Evolutionary conservation across 2,888 invertebrate species (phyloP), one percentile per base, ranked within the genome.

Genomic region (Portevinia maculata): DNA sequence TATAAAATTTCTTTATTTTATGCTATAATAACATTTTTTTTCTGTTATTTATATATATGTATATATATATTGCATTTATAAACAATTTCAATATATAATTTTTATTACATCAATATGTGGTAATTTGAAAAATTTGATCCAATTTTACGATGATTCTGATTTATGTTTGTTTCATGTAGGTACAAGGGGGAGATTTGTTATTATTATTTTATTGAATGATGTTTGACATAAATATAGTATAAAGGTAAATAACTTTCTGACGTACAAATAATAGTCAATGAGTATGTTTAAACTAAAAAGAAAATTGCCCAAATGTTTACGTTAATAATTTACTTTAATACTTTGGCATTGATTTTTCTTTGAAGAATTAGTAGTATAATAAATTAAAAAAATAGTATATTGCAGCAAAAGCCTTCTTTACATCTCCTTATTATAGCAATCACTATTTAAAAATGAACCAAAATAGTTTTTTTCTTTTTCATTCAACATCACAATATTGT

Each of bases 111-210:
- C 71, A 53, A 71, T 71, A 11, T 67, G 76, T 71, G 46, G 34
- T 62, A 62, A 46, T 55, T 50, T 17, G 57, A 57, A 69, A 79
- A 70, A 64, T 75, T 81, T 81, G 78, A 76, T 83, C 78, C 83
- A 78, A 83, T 76, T 83, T 83, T 83, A 71, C 78, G 76, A 78
- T 83, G 83, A 73, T 78, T 76, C 76, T 73, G 83, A 83, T 83
- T 78, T 83, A 67, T 81, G 44, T 83, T 78, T 78, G 71, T 73
- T 78, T 73, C 71, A 52, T 67, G 44, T 65, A 83, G 83, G 83
- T 83, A 83, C 83, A 73, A 73, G 71, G 71, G 83, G 70, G 78
- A 71, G 83, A 76, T 13, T 62, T 79, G 34, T 53, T 44, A 7
- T 53, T 39, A 24, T 19, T 19, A 34, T 8, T 48, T 34, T 32